Evolutionary conservation across 2,888 invertebrate species (phyloP), one percentile per base, ranked within the genome.

Genomic region (Antitype chi): DNA sequence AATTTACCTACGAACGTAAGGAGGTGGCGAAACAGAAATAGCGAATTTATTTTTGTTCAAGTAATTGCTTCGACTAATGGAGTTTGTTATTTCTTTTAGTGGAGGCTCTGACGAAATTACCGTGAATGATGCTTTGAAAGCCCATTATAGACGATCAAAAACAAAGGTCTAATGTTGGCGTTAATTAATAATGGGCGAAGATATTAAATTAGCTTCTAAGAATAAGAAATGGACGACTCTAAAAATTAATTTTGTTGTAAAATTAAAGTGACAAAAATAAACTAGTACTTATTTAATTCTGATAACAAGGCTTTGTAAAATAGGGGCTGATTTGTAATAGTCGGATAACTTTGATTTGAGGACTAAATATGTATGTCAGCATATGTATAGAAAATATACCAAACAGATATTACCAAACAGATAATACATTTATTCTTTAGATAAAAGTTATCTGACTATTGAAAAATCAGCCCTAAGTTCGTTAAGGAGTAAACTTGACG

Each of bases 1-100:
- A 85, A 87, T 87, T 78, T 82, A 85, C 78, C 88, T 83, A 84
- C 81, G 62, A 38, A 70, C 70, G 62, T 53, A 83, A 77, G 69
- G 77, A 84, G 75, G 84, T 84, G 84, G 72, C n/a, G 64, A 78
- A 84, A 78, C 69, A 47, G 74, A 71, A 75, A 75, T 63, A 68
- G 64, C 25, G 38, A 74, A 75, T 80, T 72, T 74, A 78, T 81
- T 82, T 81, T 78, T 81, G 81, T 75, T 75, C 70, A 43, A 78
- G 75, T 81, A 81, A 84, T 75, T 78, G 73, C 81, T 72, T 70
- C 70, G 20, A 20, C 63, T 84, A 81, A 84, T 78, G 67, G 72
- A 78, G 52, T 72, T 78, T 62, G 72, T 75, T 81, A 64, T 73
- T 78, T 67, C 59, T 63, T 72, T 63, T 59, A 71, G 52, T 25